Base-by-base conservation (phyloP, 1,140 invertebrate species). In the Aphis craccivora region DNA sequence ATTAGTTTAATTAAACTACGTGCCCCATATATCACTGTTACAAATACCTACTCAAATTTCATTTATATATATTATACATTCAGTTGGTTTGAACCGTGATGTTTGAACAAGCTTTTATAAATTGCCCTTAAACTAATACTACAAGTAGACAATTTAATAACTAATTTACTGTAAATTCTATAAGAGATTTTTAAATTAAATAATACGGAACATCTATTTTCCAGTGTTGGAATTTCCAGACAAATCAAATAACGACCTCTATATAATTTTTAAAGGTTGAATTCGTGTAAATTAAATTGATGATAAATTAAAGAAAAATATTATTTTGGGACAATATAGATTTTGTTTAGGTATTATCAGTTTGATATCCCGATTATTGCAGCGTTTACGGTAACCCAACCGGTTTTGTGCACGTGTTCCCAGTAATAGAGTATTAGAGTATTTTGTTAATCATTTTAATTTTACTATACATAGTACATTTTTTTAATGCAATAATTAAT, bases 351-450 rank as follows among this genome's bases (percentile, higher is more conserved):
- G 37, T 40, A 22, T 18, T 23, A 51, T 88, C 20, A 18, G 25
- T 35, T 76, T n/a, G n/a, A 35, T 76, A 45, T 48, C 6, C 30
- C 25, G 18, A 48, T 40, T 40, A 43, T 8, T 22, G 5, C 30
- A 8, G 9, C 25, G 5, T 88, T 35, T 0, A 23, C 25, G 11
- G 37, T 51, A 0, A 23, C 2, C 48, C 30, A 53, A 88, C 48
- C 87, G 48, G 87, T 88, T 88, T 45, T 37, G 45, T 35, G 87
- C 87, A 88, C 87, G 87, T 88, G 87, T 86, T 11, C 11, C 84
- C 18, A 9, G 4, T n/a, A 88, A 35, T 23, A 53, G 9, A 37
- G 9, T 43, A 43, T 45, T 23, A 53, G 9, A 37, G 9, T 43
- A 43, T 45, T 88, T 51, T 88, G 35, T 53, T 7, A 30, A 48